Base-by-base conservation (phyloP, 2,888 invertebrate species). In the Epinotia brunnichana region DNA sequence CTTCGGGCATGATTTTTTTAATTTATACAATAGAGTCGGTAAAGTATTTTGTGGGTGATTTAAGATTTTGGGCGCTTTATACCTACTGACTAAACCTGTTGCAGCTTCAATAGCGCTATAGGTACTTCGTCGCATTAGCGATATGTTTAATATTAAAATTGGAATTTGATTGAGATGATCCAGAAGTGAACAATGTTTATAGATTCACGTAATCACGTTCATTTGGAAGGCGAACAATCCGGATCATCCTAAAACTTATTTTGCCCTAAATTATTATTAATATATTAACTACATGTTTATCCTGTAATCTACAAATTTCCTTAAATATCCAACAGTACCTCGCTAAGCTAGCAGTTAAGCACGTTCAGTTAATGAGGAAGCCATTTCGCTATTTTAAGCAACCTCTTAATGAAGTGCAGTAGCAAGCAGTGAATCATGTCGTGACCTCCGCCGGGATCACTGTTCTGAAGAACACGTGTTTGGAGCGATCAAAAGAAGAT, bases 381-480 rank as follows among this genome's bases (percentile, higher is more conserved):
- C 56, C 56, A 68, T 72, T 67, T 73, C 44, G 68, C 69, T 74
- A 74, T 74, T 74, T 71, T 74, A 53, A 69, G 68, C 63, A 9
- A 15, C 68, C n/a, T 7, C 62, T 61, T 85, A 85, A 89, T 87
- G 83, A 85, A 89, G 82, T 84, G 80, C 83, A 82, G 82, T 79
- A 79, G 82, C 82, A 82, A 82, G 82, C 83, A 81, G 87, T 91
- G 82, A 81, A 83, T 89, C 89, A 90, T 83, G 82, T 82, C 78
- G 79, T 77, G 80, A 81, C 81, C 84, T 81, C 82, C 87, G 82
- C 84, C 76, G 70, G 87, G 89, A 88, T 90, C 88, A 87, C 76
- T 85, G 86, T 84, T 85, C 85, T 84, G 85, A 80, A 82, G 85
- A 91, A 90, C 92, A 93, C 85, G 86, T 93, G 92, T 91, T 90